phyloP scores from a whole-genome alignment of 2,888 invertebrate species.

The Pterobdella sp. region DNA sequence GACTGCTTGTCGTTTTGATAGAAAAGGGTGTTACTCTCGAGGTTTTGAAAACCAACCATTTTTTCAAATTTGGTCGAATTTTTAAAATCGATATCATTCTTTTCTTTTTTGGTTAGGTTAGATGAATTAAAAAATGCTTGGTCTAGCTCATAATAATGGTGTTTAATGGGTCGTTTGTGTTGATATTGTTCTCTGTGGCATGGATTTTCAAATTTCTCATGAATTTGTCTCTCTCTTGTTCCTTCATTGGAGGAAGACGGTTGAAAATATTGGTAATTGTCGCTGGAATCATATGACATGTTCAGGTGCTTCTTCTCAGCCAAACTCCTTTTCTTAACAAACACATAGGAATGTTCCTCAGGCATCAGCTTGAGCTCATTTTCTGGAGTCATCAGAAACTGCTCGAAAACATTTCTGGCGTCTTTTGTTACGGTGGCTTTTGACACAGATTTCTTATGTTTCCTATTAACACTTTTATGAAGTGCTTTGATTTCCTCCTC shows the following conservation, averaged over 20 bases:
- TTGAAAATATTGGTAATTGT: constrained; percentile 25
- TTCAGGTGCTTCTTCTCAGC: constrained; percentile 22
- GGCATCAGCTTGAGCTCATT: constrained; percentile 25
- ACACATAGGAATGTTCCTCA: constrained; percentile 20
- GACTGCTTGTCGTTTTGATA: not conserved
- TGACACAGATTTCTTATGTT: constrained; percentile 15
- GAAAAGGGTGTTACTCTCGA: not conserved
- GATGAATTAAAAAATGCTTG: not conserved
- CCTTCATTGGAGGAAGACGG: constrained; percentile 18
- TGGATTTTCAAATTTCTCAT: constrained; percentile 1
- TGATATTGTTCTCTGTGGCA: not conserved
- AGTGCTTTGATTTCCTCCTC: not conserved
- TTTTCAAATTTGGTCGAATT: not conserved
- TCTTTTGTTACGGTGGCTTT: constrained; percentile 35
- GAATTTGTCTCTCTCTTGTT: not conserved
- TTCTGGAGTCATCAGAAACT: constrained; percentile 33
- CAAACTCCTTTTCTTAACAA: constrained; percentile 10
- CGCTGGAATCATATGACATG: constrained; percentile 24
- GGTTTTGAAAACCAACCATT: not conserved
- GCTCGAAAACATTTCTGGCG: constrained; percentile 36
- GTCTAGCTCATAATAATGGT: constrained; percentile 25
- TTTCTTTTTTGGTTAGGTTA: not conserved
- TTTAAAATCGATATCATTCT: not conserved
- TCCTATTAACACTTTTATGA: not conserved
- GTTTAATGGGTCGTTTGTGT: not conserved